Evolutionary conservation across 1,140 invertebrate genomes (phyloP), one percentile per base, ranked within the genome.

Genomic region (Brachionus rubens): DNA sequence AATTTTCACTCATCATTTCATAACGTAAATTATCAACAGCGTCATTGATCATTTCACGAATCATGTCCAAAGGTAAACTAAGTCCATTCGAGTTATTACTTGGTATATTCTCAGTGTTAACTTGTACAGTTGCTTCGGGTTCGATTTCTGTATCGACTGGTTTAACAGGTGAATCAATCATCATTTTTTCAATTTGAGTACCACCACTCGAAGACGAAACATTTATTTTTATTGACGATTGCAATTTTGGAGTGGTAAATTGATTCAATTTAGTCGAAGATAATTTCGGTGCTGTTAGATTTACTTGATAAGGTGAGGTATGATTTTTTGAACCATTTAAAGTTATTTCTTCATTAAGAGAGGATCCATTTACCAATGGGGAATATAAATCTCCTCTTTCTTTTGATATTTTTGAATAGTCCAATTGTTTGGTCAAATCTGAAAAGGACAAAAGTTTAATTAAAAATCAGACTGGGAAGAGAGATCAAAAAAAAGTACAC

Each of bases 1-100:
- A 72, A 72, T 72, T 72, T 36, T 72, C 68, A 54, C 50, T 72
- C 68, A 72, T 50, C 2, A 72, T n/a, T 19, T 72, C 68, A 72
- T 72, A 36, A 26, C 33, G 36, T 3, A 72, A 28, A 50, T 72
- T 16, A 50, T 72, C 43, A 50, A 72, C 33, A 5, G 46, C 9
- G 19, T 72, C 68, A 40, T 72, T 72, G 5, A 72, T 33, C 10
- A 72, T 50, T 50, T 72, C 68, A 50, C 50, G 28, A 36, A 72
- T 28, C 68, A 72, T 21, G 3, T 72, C 43, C 33, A 72, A 21
- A 28, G 43, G 30, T n/a, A 65, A 65, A 43, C 54, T 59, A 33
- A n/a, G 43, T 21, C 24, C 65, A 48, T 4, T 19, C 28, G 10
- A 24, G 21, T 16, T 43, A 43, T 14, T 40, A 28, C 46, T 50